Conservation (phyloP, 2,113 vertebrate genomes). For the Epinephelus fuscoguttatus region DNA sequence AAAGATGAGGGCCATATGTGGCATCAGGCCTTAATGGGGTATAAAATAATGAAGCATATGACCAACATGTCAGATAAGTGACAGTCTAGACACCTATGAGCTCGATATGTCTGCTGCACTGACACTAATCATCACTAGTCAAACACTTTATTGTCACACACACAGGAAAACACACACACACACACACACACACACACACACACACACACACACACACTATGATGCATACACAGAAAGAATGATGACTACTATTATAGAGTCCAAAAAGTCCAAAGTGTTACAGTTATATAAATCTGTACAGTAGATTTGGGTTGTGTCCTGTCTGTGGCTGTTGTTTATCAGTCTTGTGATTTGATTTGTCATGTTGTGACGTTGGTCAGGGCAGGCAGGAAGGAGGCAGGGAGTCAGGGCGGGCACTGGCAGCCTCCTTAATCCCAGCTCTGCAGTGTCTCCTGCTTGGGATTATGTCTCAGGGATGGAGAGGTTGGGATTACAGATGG, state of each 20-base stretch:
- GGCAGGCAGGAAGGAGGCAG: background rate
- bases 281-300: background rate
- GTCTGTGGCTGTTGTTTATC: background rate
- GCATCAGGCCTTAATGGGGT: slow-evolving; percentile 3
- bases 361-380: background rate
- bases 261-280: background rate
- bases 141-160: too few relatives aligned
- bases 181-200: background rate
- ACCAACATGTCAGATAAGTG: slow-evolving; percentile 20
- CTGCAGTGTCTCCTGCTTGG: slow-evolving; percentile 56
- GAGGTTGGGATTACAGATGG: slow-evolving; percentile 63
- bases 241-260: background rate
- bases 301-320: background rate
- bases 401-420: background rate
- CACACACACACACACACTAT: background rate
- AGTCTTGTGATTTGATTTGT: background rate
- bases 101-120: background rate
- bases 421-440: slow-evolving; percentile 69
- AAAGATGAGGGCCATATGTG: slow-evolving; percentile 20
- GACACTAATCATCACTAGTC: slow-evolving; percentile 11
- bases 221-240: background rate
- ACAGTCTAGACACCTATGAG: slow-evolving; percentile 29
- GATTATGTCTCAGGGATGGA: slow-evolving; percentile 70
- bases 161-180: background rate
- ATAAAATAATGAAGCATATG: slow-evolving; percentile 10